Percentiles rank a stretch among this genome's conserved stretches.
Evolutionary conservation across 2,797 vertebrate genomes (phyloP).

Genomic region (Falco biarmicus): DNA sequence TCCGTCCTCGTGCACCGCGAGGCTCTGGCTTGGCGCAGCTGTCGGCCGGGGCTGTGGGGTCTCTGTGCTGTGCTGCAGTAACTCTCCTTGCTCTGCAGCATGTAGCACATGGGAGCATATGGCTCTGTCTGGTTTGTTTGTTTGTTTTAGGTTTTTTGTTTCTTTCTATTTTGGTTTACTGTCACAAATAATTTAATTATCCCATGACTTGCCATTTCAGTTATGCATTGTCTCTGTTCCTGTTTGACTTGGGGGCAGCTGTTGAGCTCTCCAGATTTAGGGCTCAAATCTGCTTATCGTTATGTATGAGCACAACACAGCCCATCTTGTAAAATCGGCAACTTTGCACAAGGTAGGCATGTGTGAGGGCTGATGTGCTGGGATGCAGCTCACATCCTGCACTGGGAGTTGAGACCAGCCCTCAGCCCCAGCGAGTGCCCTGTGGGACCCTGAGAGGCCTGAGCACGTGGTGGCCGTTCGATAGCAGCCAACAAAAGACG

Average conservation of each 20-base stretch:
- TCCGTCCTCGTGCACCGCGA: rapidly evolving
- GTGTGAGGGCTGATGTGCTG: neutral
- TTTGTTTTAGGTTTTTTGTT: conserved; percentile 72
- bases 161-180: conserved; percentile 76
- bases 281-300: conserved; percentile 65
- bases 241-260: conserved; percentile 73
- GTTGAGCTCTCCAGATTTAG: conserved; percentile 70
- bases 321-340: neutral
- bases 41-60: neutral
- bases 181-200: conserved; percentile 78
- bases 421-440: rapidly evolving
- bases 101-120: conserved; percentile 61
- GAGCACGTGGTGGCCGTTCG: neutral
- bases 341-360: neutral
- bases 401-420: neutral
- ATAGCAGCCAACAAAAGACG: neutral
- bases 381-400: neutral
- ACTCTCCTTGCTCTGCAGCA: neutral
- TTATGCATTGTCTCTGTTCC: conserved; percentile 74
- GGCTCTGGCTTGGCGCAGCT: neutral
- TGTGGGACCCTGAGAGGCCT: neutral
- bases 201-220: conserved; percentile 71
- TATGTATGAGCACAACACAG: conserved; percentile 36
- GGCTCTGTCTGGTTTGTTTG: conserved; percentile 73
- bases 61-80: neutral